Evolutionary conservation across 1,140 invertebrate species (phyloP).

Genomic region (Schmidtea mediterranea): DNA sequence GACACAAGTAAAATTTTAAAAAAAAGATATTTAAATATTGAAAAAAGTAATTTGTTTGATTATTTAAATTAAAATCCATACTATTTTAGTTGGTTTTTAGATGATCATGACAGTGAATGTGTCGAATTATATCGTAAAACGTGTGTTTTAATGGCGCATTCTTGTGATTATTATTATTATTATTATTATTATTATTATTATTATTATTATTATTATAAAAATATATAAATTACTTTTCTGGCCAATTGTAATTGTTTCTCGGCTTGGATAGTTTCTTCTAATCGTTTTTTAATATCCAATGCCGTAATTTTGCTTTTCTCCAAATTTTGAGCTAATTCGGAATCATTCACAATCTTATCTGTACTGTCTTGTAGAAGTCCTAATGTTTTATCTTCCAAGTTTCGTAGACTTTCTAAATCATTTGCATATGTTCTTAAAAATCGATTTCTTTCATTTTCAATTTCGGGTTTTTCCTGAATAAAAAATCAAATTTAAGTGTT

Average conservation of each 20-base stretch:
- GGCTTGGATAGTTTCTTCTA: conserved; percentile 19
- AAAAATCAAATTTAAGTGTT: no score
- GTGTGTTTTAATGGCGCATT: no score
- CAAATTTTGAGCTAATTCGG: conserved; percentile 20
- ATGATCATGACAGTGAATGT: no score
- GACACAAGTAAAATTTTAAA: no score
- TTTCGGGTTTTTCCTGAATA: conserved; percentile 20
- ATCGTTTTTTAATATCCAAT: conserved; percentile 17
- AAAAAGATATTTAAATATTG: no score
- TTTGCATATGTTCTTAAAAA: conserved; percentile 20
- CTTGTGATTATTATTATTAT: no score
- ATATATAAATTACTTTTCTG: conserved; percentile 18
- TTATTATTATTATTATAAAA: no score
- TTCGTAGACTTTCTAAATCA: conserved; percentile 17
- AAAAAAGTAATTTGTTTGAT: no score
- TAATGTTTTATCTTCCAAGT: conserved; percentile 23
- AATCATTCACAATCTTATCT: conserved; percentile 24
- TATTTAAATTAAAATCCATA: no score
- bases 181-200: no score
- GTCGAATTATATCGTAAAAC: no score
- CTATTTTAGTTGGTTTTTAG: no score
- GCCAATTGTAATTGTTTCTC: conserved; percentile 21
- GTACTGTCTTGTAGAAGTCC: conserved; percentile 14
- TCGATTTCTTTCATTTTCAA: conserved; percentile 18
- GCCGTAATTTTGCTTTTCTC: conserved; percentile 21